These are phyloP conservation scores for Noctua janthina DNA, from an alignment of 2,888 invertebrate genomes.

Conservation along the genomic window DNA sequence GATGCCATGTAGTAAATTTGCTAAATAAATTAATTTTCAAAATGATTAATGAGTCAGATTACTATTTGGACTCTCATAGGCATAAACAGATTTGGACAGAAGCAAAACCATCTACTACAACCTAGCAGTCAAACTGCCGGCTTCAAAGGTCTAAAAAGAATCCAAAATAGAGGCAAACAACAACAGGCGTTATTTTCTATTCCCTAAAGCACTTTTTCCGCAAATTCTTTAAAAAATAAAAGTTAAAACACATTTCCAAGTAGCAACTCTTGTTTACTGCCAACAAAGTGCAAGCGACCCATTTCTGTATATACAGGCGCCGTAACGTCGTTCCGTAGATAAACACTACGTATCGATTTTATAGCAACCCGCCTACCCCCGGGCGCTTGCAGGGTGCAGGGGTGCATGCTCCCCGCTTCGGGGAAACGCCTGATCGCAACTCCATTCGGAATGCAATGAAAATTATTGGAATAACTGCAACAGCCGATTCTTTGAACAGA, in stretches of 20 bases:
- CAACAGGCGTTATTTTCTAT: not conserved
- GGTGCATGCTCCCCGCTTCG: constrained; percentile 52
- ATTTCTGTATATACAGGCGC: constrained; percentile 61
- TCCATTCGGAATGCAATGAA: constrained; percentile 42
- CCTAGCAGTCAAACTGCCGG: not conserved
- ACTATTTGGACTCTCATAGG: not conserved
- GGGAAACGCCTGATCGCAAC: constrained; percentile 48
- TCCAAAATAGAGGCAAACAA: not conserved
- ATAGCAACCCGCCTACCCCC: constrained; percentile 41
- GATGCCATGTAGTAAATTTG: not conserved
- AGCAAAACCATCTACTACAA: not conserved
- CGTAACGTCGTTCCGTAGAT: constrained; percentile 61
- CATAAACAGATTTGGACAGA: not conserved
- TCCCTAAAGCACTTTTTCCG: not conserved
- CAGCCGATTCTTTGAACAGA: constrained; percentile 52
- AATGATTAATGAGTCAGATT: not conserved
- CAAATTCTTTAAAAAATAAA: not conserved
- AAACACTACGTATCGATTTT: constrained; percentile 68
- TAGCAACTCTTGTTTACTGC: constrained; percentile 21
- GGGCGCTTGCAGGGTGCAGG: constrained; percentile 36
- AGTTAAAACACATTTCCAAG: not conserved
- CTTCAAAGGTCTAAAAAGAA: not conserved
- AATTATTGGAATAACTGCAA: constrained; percentile 36
- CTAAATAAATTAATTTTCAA: not conserved
- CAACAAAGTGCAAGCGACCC: constrained; percentile 62